These are phyloP conservation scores for Sarcophilus harrisii DNA, from an alignment of 2,797 vertebrate genomes.

Conservation along the genomic window DNA sequence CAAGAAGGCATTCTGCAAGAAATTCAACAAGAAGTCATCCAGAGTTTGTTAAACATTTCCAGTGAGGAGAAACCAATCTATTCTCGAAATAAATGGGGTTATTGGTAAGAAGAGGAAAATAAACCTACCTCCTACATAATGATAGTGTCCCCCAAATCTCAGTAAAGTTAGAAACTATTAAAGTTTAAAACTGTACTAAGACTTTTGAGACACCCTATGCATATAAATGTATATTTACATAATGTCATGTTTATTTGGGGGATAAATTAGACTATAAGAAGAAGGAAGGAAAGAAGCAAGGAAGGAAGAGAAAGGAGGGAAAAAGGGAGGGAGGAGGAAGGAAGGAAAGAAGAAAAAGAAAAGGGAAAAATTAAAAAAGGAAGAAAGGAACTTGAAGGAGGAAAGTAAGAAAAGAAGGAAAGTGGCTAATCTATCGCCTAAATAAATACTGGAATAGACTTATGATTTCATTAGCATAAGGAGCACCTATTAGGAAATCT, in stretches of 20 bases:
- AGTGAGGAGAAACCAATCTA: not conserved
- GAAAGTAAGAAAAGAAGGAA: not conserved
- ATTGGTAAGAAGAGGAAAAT: not conserved
- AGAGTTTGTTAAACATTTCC: not conserved
- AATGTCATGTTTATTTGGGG: not conserved
- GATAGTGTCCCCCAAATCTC: not conserved
- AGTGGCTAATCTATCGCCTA: not conserved
- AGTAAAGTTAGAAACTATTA: not conserved
- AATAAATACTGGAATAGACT: not conserved
- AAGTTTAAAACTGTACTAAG: not conserved
- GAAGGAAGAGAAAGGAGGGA: rapidly evolving
- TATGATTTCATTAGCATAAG: not conserved
- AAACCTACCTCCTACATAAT: not conserved
- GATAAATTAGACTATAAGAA: not conserved
- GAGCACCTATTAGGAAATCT: not conserved
- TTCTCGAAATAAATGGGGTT: not conserved
- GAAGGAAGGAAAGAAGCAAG: not conserved
- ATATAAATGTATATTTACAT: not conserved
- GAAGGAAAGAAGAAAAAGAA: not conserved
- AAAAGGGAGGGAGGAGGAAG: not conserved
- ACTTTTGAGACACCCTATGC: not conserved
- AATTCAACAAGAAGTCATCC: not conserved
- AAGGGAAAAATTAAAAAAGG: no score
- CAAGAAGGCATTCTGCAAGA: not conserved
- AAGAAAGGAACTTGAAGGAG: no score